Conservation (phyloP, 2,113 vertebrate species). For the Opisthocomus hoazin region DNA sequence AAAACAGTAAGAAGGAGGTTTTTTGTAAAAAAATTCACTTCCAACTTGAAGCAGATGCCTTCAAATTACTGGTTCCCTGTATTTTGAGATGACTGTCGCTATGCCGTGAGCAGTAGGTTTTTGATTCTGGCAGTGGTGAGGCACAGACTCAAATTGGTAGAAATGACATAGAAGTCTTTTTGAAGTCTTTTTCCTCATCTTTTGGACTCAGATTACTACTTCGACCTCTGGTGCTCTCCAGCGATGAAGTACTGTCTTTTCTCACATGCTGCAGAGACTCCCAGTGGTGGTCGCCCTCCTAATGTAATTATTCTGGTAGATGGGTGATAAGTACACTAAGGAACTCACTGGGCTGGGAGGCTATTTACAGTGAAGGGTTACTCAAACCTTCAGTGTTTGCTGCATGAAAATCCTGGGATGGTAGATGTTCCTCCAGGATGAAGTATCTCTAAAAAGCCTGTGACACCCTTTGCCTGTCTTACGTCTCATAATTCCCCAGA, state of each 20-base stretch:
- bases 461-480: neutral
- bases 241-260: neutral
- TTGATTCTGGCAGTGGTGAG: neutral
- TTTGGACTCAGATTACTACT: neutral
- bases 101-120: neutral
- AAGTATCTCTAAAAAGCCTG: neutral
- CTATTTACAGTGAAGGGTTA: neutral
- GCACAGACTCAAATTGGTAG: neutral
- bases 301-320: neutral
- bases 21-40: neutral
- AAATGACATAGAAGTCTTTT: neutral
- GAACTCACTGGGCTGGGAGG: neutral
- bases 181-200: neutral
- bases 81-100: neutral
- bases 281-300: neutral
- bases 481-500: rapidly evolving
- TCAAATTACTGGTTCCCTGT: neutral
- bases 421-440: neutral
- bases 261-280: neutral
- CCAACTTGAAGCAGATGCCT: neutral
- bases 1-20: neutral
- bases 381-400: neutral
- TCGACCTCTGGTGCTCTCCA: neutral
- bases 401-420: rapidly evolving
- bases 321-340: neutral